These are phyloP conservation scores for Argopecten irradians DNA, from an alignment of 1,140 invertebrate genomes.

Conservation along the genomic window DNA sequence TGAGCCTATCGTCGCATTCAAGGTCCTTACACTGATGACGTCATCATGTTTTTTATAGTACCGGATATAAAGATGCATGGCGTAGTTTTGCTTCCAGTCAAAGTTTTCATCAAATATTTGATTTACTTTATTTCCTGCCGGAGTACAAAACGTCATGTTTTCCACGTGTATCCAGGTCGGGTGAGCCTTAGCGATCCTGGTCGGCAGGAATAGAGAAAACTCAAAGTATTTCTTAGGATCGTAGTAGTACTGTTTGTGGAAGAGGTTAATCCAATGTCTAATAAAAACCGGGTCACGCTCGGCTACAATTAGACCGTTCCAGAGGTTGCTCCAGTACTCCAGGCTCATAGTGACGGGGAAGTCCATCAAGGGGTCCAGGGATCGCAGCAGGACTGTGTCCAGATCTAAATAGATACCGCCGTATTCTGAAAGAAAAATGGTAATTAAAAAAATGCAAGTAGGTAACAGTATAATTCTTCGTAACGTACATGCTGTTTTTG, in stretches of 20 bases:
- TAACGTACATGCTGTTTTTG: too few relatives aligned
- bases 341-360: background rate
- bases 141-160: constrained; percentile 50
- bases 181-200: constrained; percentile 42
- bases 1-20: constrained; percentile 43
- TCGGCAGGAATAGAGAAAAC: constrained; percentile 39
- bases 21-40: background rate
- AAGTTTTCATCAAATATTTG: constrained; percentile 47
- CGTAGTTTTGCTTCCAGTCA: constrained; percentile 53
- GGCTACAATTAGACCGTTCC: constrained; percentile 55
- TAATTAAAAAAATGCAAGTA: too few relatives aligned
- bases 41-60: constrained; percentile 22
- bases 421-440: constrained; percentile 45
- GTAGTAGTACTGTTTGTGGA: constrained; percentile 27
- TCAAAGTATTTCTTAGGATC: constrained; percentile 29
- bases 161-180: constrained; percentile 50
- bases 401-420: constrained; percentile 45
- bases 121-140: constrained; percentile 47
- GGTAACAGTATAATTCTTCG: too few relatives aligned
- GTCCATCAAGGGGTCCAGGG: background rate
- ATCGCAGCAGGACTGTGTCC: background rate
- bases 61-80: constrained; percentile 45
- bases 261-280: constrained; percentile 29
- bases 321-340: constrained; percentile 30
- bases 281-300: constrained; percentile 44